These are phyloP conservation scores for Chaetodon auriga DNA, from an alignment of 2,113 vertebrate genomes.

Conservation along the genomic window DNA sequence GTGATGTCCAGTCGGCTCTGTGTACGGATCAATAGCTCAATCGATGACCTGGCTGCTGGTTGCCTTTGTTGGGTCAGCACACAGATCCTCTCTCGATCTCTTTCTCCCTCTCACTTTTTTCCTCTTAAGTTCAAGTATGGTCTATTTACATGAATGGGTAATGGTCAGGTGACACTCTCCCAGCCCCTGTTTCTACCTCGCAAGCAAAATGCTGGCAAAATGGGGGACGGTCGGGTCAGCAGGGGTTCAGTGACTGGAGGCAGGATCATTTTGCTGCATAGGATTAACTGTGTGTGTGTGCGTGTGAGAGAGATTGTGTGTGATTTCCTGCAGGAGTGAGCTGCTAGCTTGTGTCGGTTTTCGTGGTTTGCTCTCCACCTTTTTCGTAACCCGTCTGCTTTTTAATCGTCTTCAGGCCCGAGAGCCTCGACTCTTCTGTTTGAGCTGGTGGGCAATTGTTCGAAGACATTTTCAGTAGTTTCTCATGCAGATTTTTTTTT, in stretches of 20 bases:
- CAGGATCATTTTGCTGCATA: constrained; percentile 49
- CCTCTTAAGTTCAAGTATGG: constrained; percentile 23
- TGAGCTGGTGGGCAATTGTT: not conserved
- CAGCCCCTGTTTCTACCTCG: constrained; percentile 25
- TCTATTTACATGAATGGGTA: constrained; percentile 38
- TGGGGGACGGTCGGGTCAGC: constrained; percentile 48
- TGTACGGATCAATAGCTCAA: constrained; percentile 58
- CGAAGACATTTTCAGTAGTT: not conserved
- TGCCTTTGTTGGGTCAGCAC: constrained; percentile 35
- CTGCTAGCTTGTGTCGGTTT: constrained; percentile 19
- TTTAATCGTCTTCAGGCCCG: not conserved
- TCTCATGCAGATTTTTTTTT: not conserved
- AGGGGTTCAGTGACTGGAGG: constrained; percentile 57
- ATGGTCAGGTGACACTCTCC: constrained; percentile 23
- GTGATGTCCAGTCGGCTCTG: constrained; percentile 34
- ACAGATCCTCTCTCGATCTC: not conserved
- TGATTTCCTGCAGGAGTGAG: constrained; percentile 29
- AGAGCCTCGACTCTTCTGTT: not conserved
- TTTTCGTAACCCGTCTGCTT: not conserved
- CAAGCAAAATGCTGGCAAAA: constrained; percentile 38
- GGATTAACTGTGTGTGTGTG: constrained; percentile 58
- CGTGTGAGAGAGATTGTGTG: constrained; percentile 7
- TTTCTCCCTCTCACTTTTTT: constrained; percentile 1
- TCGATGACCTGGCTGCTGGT: constrained; percentile 55
- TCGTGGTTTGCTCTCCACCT: constrained; percentile 15